These are phyloP conservation scores for Genyomyrus donnyi DNA, from an alignment of 2,113 vertebrate species.

Conservation along the genomic window DNA sequence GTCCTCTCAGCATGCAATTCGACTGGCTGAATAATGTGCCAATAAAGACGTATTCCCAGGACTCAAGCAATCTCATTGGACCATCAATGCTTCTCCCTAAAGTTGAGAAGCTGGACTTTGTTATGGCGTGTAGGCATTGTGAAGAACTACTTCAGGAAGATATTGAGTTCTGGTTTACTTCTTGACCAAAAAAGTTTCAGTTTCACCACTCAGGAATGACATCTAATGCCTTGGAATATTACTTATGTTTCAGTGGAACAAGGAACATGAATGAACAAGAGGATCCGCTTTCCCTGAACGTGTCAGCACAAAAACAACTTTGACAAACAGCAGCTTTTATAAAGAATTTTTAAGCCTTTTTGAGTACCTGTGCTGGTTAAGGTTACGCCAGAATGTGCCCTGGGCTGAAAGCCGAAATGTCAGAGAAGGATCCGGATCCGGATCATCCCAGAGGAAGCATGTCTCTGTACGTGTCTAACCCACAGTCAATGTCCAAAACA, in stretches of 20 bases:
- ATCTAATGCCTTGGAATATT: not conserved
- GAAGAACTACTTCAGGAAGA: not conserved
- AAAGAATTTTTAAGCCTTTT: not conserved
- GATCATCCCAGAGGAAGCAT: not conserved
- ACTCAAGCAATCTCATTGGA: not conserved
- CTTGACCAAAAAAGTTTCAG: not conserved
- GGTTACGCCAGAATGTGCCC: not conserved
- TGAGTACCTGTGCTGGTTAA: not conserved
- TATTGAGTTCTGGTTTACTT: not conserved
- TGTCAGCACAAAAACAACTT: not conserved
- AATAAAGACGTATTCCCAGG: not conserved
- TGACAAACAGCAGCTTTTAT: not conserved
- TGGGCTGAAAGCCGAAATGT: not conserved
- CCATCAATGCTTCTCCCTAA: not conserved
- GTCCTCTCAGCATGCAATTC: not conserved
- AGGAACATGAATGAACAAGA: not conserved
- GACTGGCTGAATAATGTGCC: not conserved
- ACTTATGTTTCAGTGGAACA: not conserved
- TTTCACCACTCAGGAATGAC: not conserved
- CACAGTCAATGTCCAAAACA: not conserved
- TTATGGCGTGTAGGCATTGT: not conserved
- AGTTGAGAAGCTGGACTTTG: not conserved
- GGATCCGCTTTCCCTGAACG: not conserved
- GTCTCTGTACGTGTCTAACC: not conserved
- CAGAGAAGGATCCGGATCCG: not conserved